Evolutionary conservation across 2,888 invertebrate species (phyloP).

Genomic region (Cryptocheilus praepositus): DNA sequence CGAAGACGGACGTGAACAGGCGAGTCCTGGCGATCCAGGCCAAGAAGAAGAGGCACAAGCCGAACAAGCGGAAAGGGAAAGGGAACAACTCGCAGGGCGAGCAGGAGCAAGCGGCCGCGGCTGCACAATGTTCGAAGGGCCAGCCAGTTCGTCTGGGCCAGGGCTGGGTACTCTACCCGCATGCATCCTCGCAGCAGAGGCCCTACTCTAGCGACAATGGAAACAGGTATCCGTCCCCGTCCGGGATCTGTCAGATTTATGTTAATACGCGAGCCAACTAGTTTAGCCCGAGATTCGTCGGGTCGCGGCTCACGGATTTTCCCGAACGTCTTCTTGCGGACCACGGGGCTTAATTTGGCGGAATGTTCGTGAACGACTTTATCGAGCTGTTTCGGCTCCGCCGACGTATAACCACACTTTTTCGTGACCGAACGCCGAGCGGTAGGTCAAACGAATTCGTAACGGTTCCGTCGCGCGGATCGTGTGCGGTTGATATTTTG

Average conservation of each 20-base stretch:
- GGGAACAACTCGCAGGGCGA: slow-evolving; percentile 76
- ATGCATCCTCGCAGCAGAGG: slow-evolving; percentile 49
- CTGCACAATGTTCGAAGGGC: slow-evolving; percentile 63
- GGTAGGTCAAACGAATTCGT: background rate
- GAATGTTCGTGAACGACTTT: background rate
- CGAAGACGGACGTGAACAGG: slow-evolving; percentile 93
- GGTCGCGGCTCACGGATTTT: no score
- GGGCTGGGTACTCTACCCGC: slow-evolving; percentile 40
- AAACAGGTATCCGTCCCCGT: slow-evolving; percentile 60
- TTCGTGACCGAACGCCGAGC: background rate
- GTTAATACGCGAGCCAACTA: background rate
- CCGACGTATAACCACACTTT: slow-evolving; percentile 1
- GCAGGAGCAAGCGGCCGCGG: slow-evolving; percentile 74
- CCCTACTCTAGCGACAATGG: slow-evolving; percentile 63
- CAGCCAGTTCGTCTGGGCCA: slow-evolving; percentile 48
- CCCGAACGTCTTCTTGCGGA: no score
- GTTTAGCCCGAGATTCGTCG: no score
- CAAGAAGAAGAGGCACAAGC: slow-evolving; percentile 94
- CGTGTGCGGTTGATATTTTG: background rate
- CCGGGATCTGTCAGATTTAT: slow-evolving; percentile 21
- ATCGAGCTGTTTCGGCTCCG: background rate
- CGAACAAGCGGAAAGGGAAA: slow-evolving; percentile 89
- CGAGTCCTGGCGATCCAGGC: slow-evolving; percentile 94
- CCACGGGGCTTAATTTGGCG: no score
- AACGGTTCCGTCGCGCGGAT: background rate